Base-by-base conservation (phyloP, 1,140 invertebrate species). In the Procambarus clarkii region DNA sequence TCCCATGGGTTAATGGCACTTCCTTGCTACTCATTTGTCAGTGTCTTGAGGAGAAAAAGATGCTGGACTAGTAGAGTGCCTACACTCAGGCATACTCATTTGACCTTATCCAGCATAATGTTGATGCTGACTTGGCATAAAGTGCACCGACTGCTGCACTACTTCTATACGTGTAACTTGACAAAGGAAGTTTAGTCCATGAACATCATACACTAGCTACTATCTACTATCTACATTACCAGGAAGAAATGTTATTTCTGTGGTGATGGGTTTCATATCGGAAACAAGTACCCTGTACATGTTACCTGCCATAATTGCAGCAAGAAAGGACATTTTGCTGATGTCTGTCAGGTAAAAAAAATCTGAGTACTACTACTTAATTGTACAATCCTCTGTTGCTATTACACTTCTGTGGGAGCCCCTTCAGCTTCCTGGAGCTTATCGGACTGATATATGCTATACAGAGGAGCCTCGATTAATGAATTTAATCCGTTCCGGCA, bases 261-360 rank as follows among this genome's bases (percentile, higher is more conserved):
- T 77, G 46, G 69, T 50, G 24, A 24, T 8, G 15, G 46, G 8
- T 86, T 45, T 58, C 74, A 86, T 78, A 50, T 48, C n/a, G 7
- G 45, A 13, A 71, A 46, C 64, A 77, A 50, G 9, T 77, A 71
- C 15, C 85, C 71, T 13, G 86, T 76, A 79, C 34, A 88, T 15
- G 54, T 54, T 45, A 81, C 50, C 24, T 88, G 77, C 77, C 24
- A 79, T 60, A 88, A 34, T 24, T 64, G 77, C 76, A 48, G 11
- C 13, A 88, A 88, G 58, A 81, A 88, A 69, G 86, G 78, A 13
- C 76, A 79, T 88, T 80, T 76, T 77, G 85, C 85, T 86, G 3
- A 48, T n/a, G 82, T 34, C 2, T 84, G 82, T 15, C 7, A 34
- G 11, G 64, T 84, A 58, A 5, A 84, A 45, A 21, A 45, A 60